Percentiles rank a stretch among this genome's conserved stretches.
Conservation (phyloP, 2,797 vertebrate genomes). For the Echiichthys vipera region DNA sequence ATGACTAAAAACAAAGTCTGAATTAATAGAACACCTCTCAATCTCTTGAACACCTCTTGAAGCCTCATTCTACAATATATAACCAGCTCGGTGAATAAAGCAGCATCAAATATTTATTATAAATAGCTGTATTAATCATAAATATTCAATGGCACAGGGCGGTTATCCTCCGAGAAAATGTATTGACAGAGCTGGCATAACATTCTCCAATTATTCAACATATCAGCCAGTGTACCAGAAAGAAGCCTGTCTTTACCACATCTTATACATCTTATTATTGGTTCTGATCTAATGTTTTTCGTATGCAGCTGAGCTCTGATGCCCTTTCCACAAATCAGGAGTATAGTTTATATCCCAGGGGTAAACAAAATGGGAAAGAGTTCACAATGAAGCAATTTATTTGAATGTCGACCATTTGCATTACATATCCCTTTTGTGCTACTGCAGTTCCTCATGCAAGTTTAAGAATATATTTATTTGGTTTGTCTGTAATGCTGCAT, state of each 20-base stretch:
- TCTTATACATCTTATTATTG: slow-evolving; percentile 16
- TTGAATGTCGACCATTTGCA: neutral
- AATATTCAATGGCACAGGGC: slow-evolving; percentile 77
- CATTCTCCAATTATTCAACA: slow-evolving; percentile 71
- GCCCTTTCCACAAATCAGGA: slow-evolving; percentile 26
- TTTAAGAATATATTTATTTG: neutral
- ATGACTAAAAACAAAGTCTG: neutral
- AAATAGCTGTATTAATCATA: slow-evolving; percentile 78
- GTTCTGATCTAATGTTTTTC: slow-evolving; percentile 43
- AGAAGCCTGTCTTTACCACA: slow-evolving; percentile 32
- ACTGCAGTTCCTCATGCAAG: neutral
- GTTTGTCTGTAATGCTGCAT: neutral
- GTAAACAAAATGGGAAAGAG: slow-evolving; percentile 36
- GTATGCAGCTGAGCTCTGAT: slow-evolving; percentile 32
- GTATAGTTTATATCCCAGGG: slow-evolving; percentile 33
- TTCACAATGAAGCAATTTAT: slow-evolving; percentile 27
- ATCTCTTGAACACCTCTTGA: slow-evolving; percentile 37
- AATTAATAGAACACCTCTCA: slow-evolving; percentile 35
- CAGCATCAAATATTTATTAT: slow-evolving; percentile 80
- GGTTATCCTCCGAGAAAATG: slow-evolving; percentile 68
- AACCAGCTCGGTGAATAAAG: slow-evolving; percentile 62
- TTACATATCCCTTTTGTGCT: neutral
- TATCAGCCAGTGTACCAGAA: slow-evolving; percentile 47
- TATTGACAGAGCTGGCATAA: slow-evolving; percentile 68
- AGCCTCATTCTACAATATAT: slow-evolving; percentile 37